These are phyloP conservation scores for Hoplostethus mediterraneus DNA, from an alignment of 2,797 vertebrate genomes.

Conservation along the genomic window DNA sequence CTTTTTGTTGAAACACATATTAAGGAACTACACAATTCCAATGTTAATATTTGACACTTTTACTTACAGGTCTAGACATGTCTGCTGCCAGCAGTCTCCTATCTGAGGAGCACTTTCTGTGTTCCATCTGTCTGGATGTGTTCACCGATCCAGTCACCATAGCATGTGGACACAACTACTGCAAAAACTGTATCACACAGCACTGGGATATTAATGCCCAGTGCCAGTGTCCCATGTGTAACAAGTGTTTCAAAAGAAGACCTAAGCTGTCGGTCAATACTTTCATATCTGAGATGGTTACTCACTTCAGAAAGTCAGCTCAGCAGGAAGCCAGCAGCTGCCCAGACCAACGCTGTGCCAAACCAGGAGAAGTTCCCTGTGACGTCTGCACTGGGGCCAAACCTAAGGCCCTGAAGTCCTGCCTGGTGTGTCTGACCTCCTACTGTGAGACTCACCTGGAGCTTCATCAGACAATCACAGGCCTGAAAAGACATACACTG, in stretches of 20 bases:
- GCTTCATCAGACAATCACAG: slow-evolving; percentile 8
- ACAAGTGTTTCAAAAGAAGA: neutral
- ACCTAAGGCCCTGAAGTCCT: slow-evolving; percentile 38
- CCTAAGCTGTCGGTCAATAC: slow-evolving; percentile 34
- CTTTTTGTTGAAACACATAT: too few species aligned
- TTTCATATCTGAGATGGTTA: slow-evolving; percentile 35
- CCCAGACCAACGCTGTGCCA: slow-evolving; percentile 1
- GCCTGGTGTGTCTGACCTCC: slow-evolving; percentile 25
- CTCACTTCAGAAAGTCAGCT: slow-evolving; percentile 29
- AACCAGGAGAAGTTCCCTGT: neutral
- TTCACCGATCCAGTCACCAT: too few species aligned
- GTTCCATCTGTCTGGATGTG: too few species aligned
- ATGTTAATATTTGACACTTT: too few species aligned
- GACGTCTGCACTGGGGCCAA: neutral
- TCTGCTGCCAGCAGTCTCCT: slow-evolving; percentile 19
- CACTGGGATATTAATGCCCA: too few species aligned
- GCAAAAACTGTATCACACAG: too few species aligned
- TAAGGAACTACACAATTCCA: too few species aligned
- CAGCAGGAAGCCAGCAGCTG: slow-evolving; percentile 19
- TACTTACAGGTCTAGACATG: slow-evolving; percentile 16
- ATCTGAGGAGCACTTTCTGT: neutral
- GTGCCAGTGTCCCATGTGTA: slow-evolving; percentile 8
- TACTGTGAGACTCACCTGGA: slow-evolving; percentile 49
- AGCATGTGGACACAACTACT: too few species aligned
- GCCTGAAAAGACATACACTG: slow-evolving; percentile 28